A percentile compares a stretch with the other conserved stretches of the same genome.
Evolutionary conservation across 1,140 invertebrate genomes (phyloP).

Genomic region (Belonocnema kinseyi): DNA sequence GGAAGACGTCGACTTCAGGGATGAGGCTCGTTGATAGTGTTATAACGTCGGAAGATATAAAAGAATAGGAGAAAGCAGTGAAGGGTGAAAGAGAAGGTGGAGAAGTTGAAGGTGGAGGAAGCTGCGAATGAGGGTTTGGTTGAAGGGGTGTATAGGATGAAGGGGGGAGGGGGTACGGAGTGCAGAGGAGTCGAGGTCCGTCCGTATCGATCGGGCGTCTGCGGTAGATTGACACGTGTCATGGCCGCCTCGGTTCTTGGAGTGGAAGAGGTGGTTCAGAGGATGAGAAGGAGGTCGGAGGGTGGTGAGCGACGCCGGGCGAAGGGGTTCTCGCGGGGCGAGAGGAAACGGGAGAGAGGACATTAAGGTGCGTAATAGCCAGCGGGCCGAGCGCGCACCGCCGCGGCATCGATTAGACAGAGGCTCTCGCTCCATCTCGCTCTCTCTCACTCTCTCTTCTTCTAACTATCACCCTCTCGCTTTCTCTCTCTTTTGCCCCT

Average conservation of each 20-base stretch:
- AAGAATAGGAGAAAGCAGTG: conserved; percentile 52
- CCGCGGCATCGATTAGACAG: conserved; percentile 76
- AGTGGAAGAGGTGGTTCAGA: conserved; percentile 55
- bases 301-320: conserved; percentile 51
- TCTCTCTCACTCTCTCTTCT: conserved; percentile 45
- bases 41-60: conserved; percentile 56
- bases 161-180: conserved; percentile 38
- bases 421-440: conserved; percentile 61
- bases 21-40: conserved; percentile 34
- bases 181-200: conserved; percentile 65
- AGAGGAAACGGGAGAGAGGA: conserved; percentile 57
- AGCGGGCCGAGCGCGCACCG: conserved; percentile 74
- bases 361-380: conserved; percentile 77
- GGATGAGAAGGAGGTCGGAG: conserved; percentile 59
- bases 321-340: conserved; percentile 42
- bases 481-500: conserved; percentile 53
- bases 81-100: conserved; percentile 40
- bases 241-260: conserved; percentile 69
- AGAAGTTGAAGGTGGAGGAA: conserved; percentile 39
- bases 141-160: neutral
- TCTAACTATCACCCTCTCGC: conserved; percentile 50
- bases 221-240: conserved; percentile 76
- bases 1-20: neutral
- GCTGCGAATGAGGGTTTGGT: conserved; percentile 36
- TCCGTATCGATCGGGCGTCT: conserved; percentile 75